Evolutionary conservation across 2,888 invertebrate species (phyloP).

Genomic region (Apocheima hispidaria): DNA sequence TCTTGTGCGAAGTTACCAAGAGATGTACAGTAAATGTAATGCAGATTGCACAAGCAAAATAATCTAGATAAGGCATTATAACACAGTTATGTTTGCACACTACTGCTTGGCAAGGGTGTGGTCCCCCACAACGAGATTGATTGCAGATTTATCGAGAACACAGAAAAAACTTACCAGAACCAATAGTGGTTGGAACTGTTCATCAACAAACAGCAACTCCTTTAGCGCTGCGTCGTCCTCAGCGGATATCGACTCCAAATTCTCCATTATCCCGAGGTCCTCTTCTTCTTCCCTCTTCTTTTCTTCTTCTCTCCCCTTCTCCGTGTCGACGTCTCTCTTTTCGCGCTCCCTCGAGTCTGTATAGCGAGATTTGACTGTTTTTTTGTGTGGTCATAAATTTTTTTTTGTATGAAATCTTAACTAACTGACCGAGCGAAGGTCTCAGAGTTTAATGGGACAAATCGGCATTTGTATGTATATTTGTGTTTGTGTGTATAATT

Average conservation of each 20-base stretch:
- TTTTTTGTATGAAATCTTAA: not conserved
- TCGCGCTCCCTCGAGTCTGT: constrained; percentile 49
- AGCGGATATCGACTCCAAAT: constrained; percentile 43
- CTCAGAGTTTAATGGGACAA: too few relatives aligned
- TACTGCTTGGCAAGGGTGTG: too few relatives aligned
- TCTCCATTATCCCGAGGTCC: constrained; percentile 44
- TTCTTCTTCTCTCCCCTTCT: constrained; percentile 51
- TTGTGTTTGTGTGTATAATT: too few relatives aligned
- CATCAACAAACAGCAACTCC: constrained; percentile 69
- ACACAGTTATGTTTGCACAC: too few relatives aligned
- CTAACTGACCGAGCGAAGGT: too few relatives aligned
- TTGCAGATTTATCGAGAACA: too few relatives aligned
- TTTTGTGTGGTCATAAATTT: not conserved
- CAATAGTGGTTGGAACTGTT: constrained; percentile 62
- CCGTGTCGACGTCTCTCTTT: constrained; percentile 48
- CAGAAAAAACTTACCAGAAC: constrained; percentile 52
- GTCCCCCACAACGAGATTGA: too few relatives aligned
- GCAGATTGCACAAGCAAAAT: too few relatives aligned
- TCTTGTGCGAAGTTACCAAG: too few relatives aligned
- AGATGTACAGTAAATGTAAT: too few relatives aligned
- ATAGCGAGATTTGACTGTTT: constrained; percentile 38
- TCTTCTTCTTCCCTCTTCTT: constrained; percentile 44
- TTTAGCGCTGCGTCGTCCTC: constrained; percentile 67
- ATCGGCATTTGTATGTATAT: too few relatives aligned
- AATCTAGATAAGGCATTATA: too few relatives aligned